A percentile compares a stretch with the other conserved stretches of the same genome.
phyloP scores from a whole-genome alignment of 2,113 vertebrate species.

The Microcebus murinus region DNA sequence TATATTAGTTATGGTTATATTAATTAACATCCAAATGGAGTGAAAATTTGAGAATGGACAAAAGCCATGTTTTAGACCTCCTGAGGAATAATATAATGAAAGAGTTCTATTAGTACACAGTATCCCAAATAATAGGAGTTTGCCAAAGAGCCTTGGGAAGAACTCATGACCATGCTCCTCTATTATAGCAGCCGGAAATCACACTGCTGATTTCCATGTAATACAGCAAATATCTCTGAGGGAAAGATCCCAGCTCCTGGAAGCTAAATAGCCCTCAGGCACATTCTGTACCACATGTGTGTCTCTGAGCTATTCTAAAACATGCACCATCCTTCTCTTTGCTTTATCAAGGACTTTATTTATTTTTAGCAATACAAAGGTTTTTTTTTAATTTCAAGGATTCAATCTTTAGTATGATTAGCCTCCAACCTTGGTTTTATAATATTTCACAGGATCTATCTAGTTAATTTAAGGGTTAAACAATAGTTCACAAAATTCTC shows the following conservation, averaged over 20 bases:
- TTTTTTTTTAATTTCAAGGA: neutral
- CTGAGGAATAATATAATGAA: slow-evolving; percentile 30
- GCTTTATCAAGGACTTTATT: neutral
- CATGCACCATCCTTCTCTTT: neutral
- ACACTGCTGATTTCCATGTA: neutral
- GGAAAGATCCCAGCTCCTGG: neutral
- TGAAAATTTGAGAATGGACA: slow-evolving; percentile 18
- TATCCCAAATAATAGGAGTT: neutral
- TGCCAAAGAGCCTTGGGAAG: slow-evolving; percentile 18
- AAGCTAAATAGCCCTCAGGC: neutral
- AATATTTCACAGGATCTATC: neutral
- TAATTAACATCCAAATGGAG: slow-evolving; percentile 35
- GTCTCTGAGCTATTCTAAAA: neutral
- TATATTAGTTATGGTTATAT: slow-evolving; percentile 44
- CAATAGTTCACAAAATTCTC: slow-evolving; percentile 5
- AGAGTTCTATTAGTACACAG: neutral
- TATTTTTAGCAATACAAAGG: no score
- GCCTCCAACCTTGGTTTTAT: neutral
- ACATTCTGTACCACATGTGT: neutral
- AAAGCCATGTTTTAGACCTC: neutral
- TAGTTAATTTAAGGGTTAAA: slow-evolving; percentile 8
- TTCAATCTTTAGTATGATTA: neutral
- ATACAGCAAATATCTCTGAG: slow-evolving; percentile 1
- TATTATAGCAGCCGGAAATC: neutral
- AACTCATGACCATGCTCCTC: slow-evolving; percentile 13